Base-by-base conservation (phyloP, 2,797 vertebrate species). In the Hybognathus amarus region DNA sequence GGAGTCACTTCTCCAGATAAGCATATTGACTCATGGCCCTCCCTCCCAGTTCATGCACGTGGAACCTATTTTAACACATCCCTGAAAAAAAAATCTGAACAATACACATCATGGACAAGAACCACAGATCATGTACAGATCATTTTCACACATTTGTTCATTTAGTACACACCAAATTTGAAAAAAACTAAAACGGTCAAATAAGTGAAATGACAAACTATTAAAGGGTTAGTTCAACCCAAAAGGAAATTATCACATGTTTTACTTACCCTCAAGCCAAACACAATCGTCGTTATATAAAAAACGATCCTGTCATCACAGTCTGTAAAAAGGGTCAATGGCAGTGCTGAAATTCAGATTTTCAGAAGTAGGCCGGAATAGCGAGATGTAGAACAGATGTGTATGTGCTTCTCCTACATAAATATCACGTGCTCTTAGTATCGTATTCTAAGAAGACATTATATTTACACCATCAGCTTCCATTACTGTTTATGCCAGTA, bases 1-100 rank as follows among this genome's bases (percentile, higher is more conserved):
- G 81, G 84, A 86, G 84, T 88, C 88, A 89, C 85, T 81, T 87
- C 84, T 87, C 88, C 88, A 88, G 85, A 90, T 88, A 90, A 87
- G 88, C 88, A 87, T 87, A 84, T 83, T 87, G 86, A 88, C 90
- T 90, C 90, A 87, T 73, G 85, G 80, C 82, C 66, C 69, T 80
- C 67, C 63, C 47, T 78, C 47, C 47, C 40, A 63, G 63, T 42
- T 11, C 66, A 61, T 69, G 36, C 67, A 70, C 5, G 27, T 74
- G 63, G 20, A 64, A 27, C 64, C 83, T 88, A 86, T 89, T 91
- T 86, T 85, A 84, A 88, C 77, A 79, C 79, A 50, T 77, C 77
- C 20, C 27, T 77, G 71, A 30, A 71, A 59, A 47, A 42, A 47
- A 69, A 50, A 63, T 64, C 56, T 70, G 42, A 85, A 87, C 79